Evolutionary conservation across 1,140 invertebrate genomes (phyloP).

Genomic region (Melanaphis sacchari): DNA sequence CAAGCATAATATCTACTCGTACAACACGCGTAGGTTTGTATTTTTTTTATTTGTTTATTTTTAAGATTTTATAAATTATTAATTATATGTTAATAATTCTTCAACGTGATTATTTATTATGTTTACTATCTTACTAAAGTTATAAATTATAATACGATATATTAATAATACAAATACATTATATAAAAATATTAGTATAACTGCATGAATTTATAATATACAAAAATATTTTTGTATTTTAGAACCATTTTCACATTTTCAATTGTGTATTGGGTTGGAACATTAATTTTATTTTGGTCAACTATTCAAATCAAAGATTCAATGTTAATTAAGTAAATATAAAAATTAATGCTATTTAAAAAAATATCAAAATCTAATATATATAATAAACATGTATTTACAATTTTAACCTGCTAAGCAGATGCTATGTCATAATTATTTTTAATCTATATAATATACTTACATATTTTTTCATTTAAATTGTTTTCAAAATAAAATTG

Average conservation of each 20-base stretch:
- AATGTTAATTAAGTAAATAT: background rate
- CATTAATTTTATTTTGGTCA: conserved; percentile 31
- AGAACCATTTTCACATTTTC: conserved; percentile 86
- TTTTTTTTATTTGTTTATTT: no score
- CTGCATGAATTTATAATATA: background rate
- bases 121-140: no score
- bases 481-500: background rate
- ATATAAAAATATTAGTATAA: no score
- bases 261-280: conserved; percentile 82
- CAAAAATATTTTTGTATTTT: conserved; percentile 59
- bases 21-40: no score
- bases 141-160: background rate
- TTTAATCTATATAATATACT: background rate
- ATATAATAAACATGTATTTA: background rate
- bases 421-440: background rate
- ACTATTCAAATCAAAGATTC: background rate
- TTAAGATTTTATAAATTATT: no score
- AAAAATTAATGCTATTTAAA: background rate
- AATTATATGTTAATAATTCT: no score
- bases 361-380: background rate
- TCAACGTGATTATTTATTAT: no score
- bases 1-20: no score
- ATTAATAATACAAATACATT: no score
- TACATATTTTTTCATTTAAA: background rate
- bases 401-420: background rate